Evolutionary conservation across 2,888 invertebrate species (phyloP).

Genomic region (Hedychridium roseum): DNA sequence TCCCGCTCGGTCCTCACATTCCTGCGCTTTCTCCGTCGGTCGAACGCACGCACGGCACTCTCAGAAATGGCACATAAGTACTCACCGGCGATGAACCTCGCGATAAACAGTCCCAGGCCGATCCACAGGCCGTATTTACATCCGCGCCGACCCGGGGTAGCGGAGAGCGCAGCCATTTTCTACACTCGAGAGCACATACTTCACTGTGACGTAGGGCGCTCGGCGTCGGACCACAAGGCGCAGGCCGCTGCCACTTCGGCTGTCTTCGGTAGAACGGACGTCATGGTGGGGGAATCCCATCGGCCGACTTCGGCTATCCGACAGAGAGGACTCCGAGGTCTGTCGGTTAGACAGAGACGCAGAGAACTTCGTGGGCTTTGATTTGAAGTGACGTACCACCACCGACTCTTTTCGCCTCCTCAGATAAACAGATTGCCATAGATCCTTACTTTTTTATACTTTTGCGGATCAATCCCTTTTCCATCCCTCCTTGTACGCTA

Average conservation of each 20-base stretch:
- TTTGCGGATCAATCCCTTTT: too few species aligned
- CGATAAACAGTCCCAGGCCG: conserved; percentile 49
- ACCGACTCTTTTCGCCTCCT: too few species aligned
- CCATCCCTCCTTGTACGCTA: too few species aligned
- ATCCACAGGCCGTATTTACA: conserved; percentile 59
- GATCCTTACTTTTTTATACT: too few species aligned
- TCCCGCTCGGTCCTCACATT: too few species aligned
- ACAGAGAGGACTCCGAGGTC: conserved; percentile 11
- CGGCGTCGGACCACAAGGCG: conserved; percentile 37
- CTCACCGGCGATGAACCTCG: conserved; percentile 53
- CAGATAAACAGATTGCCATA: too few species aligned
- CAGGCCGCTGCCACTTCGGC: conserved; percentile 38
- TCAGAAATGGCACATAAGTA: conserved; percentile 24
- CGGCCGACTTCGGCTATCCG: conserved; percentile 7
- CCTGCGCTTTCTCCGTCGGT: too few species aligned
- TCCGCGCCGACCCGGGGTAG: conserved; percentile 51
- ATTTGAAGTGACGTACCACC: too few species aligned
- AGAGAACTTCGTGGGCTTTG: too few species aligned
- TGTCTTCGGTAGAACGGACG: conserved; percentile 19
- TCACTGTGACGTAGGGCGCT: conserved; percentile 56
- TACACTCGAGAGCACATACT: conserved; percentile 61
- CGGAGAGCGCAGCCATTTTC: conserved; percentile 63
- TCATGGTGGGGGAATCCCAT: conserved; percentile 13
- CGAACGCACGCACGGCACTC: conserved; percentile 13
- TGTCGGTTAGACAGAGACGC: too few species aligned